Conservation (phyloP, 2,888 invertebrate species). For the Sylvicola cinctus region DNA sequence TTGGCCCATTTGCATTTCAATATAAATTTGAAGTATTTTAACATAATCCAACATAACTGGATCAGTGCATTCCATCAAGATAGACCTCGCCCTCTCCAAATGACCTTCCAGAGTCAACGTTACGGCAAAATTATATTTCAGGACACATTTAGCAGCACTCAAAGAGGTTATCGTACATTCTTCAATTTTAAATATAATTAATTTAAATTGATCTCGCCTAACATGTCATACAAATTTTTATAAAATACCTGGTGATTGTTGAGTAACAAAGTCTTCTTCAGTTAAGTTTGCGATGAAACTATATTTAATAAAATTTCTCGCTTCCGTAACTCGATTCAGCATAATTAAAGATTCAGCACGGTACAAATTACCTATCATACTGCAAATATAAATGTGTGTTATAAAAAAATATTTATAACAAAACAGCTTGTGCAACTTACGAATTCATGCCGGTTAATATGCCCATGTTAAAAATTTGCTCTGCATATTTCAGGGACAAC, state of each 20-base stretch:
- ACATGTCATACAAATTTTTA: conserved; percentile 3
- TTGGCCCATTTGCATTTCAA: conserved; percentile 33
- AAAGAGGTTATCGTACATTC: conserved; percentile 32
- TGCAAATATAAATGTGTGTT: conserved; percentile 14
- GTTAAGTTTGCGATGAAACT: conserved; percentile 40
- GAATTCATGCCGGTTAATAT: conserved; percentile 49
- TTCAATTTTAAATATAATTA: conserved; percentile 14
- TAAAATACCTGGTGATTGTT: conserved; percentile 14
- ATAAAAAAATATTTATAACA: neutral
- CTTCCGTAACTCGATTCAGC: conserved; percentile 63
- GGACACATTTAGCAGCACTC: conserved; percentile 42
- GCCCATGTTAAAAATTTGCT: conserved; percentile 48
- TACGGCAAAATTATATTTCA: conserved; percentile 60
- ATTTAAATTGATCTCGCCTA: conserved; percentile 1
- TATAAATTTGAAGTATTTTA: conserved; percentile 29
- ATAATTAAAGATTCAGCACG: conserved; percentile 73
- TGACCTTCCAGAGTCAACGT: conserved; percentile 55
- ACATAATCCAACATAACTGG: conserved; percentile 18
- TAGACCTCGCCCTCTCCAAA: conserved; percentile 33
- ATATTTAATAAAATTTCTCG: conserved; percentile 63
- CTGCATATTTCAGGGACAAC: conserved; percentile 56
- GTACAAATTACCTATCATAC: conserved; percentile 71
- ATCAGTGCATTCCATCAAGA: conserved; percentile 18
- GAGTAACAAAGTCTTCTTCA: conserved; percentile 26
- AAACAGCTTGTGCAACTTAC: conserved; percentile 20